Conservation (phyloP, 1,140 invertebrate genomes). For the Dermatophagoides farinae region DNA sequence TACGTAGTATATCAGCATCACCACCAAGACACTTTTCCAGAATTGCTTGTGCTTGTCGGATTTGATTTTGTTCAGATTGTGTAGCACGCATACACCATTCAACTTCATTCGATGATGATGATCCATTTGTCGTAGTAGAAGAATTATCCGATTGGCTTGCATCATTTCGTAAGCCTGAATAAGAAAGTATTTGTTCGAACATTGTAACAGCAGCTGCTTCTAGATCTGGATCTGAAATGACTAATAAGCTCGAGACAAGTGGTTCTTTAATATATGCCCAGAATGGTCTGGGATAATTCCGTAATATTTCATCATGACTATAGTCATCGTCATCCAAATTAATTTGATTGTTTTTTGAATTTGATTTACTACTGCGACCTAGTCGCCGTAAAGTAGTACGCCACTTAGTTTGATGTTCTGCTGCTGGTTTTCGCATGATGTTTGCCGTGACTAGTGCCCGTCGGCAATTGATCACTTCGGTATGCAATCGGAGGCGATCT, state of each 20-base stretch:
- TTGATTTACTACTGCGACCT: conserved; percentile 55
- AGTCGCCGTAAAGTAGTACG: conserved; percentile 59
- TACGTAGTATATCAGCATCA: conserved; percentile 48
- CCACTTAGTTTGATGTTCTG: conserved; percentile 53
- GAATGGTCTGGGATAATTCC: conserved; percentile 59
- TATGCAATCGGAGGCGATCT: conserved; percentile 53
- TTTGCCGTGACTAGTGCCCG: conserved; percentile 60
- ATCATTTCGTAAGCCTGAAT: conserved; percentile 41
- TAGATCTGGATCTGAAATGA: conserved; percentile 54
- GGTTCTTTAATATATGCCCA: conserved; percentile 70
- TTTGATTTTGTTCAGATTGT: conserved; percentile 54
- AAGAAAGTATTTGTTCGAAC: conserved; percentile 40
- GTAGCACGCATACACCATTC: background rate
- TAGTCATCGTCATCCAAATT: conserved; percentile 40
- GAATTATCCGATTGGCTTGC: background rate
- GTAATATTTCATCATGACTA: conserved; percentile 32
- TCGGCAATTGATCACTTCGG: conserved; percentile 42
- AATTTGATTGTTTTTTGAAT: conserved; percentile 26
- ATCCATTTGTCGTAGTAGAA: background rate
- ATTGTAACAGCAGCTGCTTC: conserved; percentile 58
- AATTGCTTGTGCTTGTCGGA: conserved; percentile 62
- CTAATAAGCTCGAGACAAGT: conserved; percentile 55
- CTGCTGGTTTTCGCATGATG: conserved; percentile 54
- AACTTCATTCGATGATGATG: background rate
- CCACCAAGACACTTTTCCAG: conserved; percentile 73